A percentile compares a stretch with the other conserved stretches of the same genome.
Conservation (phyloP, 2,888 invertebrate species). For the Salpingus planirostris region DNA sequence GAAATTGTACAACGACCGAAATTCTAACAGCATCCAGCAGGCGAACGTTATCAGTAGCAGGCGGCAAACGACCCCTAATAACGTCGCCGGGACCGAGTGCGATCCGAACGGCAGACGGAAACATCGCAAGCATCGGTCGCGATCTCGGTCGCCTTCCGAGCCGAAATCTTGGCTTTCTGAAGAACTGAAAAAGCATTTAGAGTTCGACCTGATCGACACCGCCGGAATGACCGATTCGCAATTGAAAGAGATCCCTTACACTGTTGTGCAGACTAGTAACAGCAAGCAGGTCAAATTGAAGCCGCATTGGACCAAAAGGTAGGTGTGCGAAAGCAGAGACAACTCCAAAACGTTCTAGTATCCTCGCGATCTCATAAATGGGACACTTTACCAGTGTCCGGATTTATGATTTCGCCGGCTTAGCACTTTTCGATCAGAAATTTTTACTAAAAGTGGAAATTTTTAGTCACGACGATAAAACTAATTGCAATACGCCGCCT, state of each 20-base stretch:
- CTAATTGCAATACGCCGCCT: constrained; percentile 39
- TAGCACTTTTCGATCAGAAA: no score
- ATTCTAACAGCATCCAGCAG: constrained; percentile 52
- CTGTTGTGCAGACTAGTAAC: constrained; percentile 68
- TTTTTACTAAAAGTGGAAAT: no score
- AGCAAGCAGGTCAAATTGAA: constrained; percentile 52
- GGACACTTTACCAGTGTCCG: no score
- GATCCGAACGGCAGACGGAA: constrained; percentile 18
- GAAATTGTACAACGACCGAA: constrained; percentile 54
- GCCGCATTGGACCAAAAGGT: constrained; percentile 25
- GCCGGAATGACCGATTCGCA: constrained; percentile 83
- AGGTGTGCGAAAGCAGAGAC: no score
- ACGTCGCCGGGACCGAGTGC: constrained; percentile 14
- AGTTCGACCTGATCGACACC: constrained; percentile 81
- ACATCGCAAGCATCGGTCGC: constrained; percentile 29
- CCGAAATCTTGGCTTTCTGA: constrained; percentile 60
- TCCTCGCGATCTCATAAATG: no score
- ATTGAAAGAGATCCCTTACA: constrained; percentile 79
- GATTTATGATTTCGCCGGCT: no score
- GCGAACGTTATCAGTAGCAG: constrained; percentile 57
- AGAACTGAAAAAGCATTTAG: constrained; percentile 76
- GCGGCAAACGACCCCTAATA: constrained; percentile 9
- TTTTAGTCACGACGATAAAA: background rate
- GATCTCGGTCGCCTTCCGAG: constrained; percentile 63
- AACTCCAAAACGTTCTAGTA: no score